Base-by-base conservation (phyloP, 2,888 invertebrate genomes). In the Cyclophora punctaria region DNA sequence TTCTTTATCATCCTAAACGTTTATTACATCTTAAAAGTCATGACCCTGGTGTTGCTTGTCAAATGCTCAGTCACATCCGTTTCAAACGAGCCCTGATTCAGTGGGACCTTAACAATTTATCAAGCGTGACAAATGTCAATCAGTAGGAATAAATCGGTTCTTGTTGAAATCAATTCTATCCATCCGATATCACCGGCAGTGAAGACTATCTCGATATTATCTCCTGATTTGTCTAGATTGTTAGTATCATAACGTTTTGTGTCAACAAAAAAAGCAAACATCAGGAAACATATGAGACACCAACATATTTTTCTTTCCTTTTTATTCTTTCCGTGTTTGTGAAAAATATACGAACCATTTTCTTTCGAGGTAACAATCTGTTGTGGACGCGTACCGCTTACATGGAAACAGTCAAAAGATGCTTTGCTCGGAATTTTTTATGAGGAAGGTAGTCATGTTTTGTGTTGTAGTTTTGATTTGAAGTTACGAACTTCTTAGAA, bases 121-220 rank as follows among this genome's bases (percentile, higher is more conserved):
- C 67, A 70, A 63, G 63, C 78, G 74, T 66, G 72, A 76, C 79
- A 68, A 75, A 75, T 73, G 65, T 63, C 70, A 69, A 78, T 78
- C 75, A 75, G 67, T 67, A 67, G 20, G 20, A 20, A 20, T 20
- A 20, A 20, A 20, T 20, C 20, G 20, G 20, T 2, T 20, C 57
- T 62, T 62, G 67, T 66, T 63, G 58, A 60, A 61, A 66, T 63
- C 62, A 65, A 67, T 62, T 66, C 66, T 63, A 63, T 67, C 59
- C 57, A 53, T 47, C 20, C 20, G 20, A 20, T 20, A 20, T 20
- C 37, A 37, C 37, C 37, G 37, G 4, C 53, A 50, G 48, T 57
- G 56, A 53, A 64, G 47, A 48, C 48, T 53, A 48, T 52, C 47
- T 42, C 48, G 55, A 53, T 57, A 20, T 59, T 56, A 56, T 52